Evolutionary conservation across 2,888 invertebrate species (phyloP).

Genomic region (Lycaena phlaeas): DNA sequence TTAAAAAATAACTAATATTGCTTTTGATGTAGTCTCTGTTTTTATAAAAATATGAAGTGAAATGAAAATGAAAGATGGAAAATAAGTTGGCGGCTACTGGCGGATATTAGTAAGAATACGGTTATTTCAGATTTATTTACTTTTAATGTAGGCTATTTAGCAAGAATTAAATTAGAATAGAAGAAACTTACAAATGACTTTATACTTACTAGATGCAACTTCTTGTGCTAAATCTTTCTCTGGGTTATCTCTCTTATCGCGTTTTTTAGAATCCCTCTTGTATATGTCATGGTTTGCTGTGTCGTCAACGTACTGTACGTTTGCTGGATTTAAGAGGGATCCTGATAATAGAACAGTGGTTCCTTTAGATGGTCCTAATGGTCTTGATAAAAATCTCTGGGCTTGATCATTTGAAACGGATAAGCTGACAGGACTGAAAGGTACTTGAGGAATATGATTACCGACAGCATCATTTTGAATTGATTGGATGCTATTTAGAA

Average conservation of each 20-base stretch:
- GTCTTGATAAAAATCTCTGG: conserved; percentile 27
- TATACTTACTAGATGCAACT: conserved; percentile 30
- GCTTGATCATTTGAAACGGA: conserved; percentile 29
- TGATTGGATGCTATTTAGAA: conserved; percentile 49
- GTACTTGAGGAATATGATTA: conserved; percentile 26
- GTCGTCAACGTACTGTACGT: conserved; percentile 76
- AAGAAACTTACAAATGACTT: no score
- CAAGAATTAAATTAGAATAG: no score
- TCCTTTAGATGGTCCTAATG: conserved; percentile 41
- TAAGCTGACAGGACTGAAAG: conserved; percentile 23
- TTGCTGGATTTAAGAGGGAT: conserved; percentile 69
- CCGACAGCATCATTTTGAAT: conserved; percentile 26
- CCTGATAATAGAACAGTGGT: conserved; percentile 50
- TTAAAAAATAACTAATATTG: no score
- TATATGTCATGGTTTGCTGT: conserved; percentile 59
- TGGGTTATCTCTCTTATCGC: conserved; percentile 64
- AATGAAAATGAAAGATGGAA: no score
- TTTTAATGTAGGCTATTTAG: no score
- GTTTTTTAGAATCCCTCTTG: conserved; percentile 58
- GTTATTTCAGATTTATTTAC: no score
- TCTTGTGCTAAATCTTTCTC: conserved; percentile 50
- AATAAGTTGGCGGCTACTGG: no score
- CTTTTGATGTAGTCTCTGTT: no score
- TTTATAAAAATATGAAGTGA: no score
- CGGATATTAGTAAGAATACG: no score